These are phyloP conservation scores for Chrysemys picta DNA, from an alignment of 2,113 vertebrate species.

Conservation along the genomic window DNA sequence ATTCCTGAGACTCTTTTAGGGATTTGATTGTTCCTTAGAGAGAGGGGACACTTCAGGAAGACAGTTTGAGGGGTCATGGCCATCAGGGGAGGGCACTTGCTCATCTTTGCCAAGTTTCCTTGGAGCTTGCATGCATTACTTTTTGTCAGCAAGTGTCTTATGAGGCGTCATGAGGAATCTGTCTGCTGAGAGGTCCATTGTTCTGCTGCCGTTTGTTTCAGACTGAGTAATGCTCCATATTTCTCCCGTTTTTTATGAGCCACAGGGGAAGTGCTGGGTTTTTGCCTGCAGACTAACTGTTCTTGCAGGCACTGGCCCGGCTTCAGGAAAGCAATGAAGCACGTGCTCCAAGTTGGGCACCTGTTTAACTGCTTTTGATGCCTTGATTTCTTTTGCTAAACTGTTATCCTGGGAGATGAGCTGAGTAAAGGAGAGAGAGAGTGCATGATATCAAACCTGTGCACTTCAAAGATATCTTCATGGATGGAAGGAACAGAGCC, in stretches of 20 bases:
- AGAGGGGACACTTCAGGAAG: neutral
- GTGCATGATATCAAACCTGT: neutral
- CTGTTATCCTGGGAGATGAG: rapidly evolving
- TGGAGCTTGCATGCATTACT: neutral
- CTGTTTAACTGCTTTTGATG: rapidly evolving
- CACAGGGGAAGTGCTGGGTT: neutral
- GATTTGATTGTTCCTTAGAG: neutral
- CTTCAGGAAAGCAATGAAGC: neutral
- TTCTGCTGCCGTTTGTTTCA: neutral
- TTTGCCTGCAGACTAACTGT: neutral
- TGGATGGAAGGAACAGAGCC: neutral
- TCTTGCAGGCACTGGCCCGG: neutral
- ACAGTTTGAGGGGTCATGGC: neutral
- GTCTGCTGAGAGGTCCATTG: neutral
- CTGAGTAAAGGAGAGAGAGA: neutral
- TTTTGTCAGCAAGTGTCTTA: neutral
- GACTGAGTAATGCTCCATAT: neutral
- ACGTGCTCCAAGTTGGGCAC: rapidly evolving
- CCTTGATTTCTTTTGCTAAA: neutral
- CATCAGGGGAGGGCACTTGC: neutral
- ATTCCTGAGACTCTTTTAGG: neutral
- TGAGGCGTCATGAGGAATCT: neutral
- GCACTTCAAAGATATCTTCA: neutral
- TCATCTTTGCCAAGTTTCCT: neutral
- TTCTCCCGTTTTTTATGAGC: neutral